Percentiles rank a stretch among this genome's conserved stretches.
phyloP scores from a whole-genome alignment of 2,113 vertebrate species.

The Pterocles burchelli region DNA sequence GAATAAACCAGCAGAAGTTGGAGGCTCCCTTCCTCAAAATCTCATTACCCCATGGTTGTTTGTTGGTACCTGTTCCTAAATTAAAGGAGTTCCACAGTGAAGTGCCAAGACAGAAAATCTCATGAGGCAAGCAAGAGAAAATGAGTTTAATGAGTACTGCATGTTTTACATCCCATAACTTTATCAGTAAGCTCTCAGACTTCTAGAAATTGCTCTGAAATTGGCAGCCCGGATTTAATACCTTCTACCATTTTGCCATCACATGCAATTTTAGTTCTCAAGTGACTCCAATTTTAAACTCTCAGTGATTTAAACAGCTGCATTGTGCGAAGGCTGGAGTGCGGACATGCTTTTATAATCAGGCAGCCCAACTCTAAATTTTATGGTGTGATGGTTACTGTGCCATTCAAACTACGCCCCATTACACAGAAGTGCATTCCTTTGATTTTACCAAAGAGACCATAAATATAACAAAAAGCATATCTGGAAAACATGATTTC shows the following conservation, averaged over 20 bases:
- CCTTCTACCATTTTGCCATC: slow-evolving; percentile 44
- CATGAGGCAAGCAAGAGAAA: not conserved
- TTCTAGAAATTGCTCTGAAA: slow-evolving; percentile 45
- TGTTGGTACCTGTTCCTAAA: not conserved
- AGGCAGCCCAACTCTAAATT: slow-evolving; percentile 10
- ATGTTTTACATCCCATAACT: slow-evolving; percentile 17
- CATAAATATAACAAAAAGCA: slow-evolving; percentile 51
- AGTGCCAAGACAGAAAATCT: not conserved
- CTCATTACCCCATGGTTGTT: not conserved
- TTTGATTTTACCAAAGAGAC: slow-evolving; percentile 62
- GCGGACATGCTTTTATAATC: slow-evolving; percentile 53
- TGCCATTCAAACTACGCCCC: slow-evolving; percentile 40
- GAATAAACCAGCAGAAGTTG: not conserved
- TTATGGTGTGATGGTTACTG: slow-evolving; percentile 14
- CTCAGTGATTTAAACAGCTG: slow-evolving; percentile 55
- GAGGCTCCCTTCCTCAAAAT: not conserved
- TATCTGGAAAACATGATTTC: slow-evolving; percentile 53
- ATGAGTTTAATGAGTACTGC: not conserved
- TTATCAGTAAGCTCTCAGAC: not conserved
- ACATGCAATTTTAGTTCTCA: not conserved
- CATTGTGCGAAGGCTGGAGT: not conserved
- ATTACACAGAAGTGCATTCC: slow-evolving; percentile 47
- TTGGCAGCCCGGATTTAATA: slow-evolving; percentile 8
- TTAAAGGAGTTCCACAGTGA: not conserved
- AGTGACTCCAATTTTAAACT: slow-evolving; percentile 36